These are phyloP conservation scores for Drosophila hydei DNA, from an alignment of 1,140 invertebrate genomes.

Conservation along the genomic window DNA sequence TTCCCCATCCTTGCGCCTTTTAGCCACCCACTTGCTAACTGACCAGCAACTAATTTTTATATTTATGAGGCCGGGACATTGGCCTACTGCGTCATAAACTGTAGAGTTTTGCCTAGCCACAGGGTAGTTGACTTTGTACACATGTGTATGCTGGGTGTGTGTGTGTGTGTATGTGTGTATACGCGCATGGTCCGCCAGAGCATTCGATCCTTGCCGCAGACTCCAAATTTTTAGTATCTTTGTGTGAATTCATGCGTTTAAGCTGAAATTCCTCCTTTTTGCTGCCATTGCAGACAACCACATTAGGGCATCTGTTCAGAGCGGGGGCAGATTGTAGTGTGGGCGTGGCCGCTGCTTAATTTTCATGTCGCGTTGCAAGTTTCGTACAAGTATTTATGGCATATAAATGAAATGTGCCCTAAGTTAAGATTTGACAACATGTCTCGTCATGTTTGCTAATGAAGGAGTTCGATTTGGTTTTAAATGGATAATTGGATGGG, in stretches of 20 bases:
- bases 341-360: constrained; percentile 49
- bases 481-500: constrained; percentile 65
- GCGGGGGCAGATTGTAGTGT: background rate
- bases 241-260: constrained; percentile 81
- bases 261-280: constrained; percentile 79
- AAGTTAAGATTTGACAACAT: constrained; percentile 27
- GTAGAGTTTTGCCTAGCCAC: constrained; percentile 59
- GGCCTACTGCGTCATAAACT: constrained; percentile 81
- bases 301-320: constrained; percentile 26
- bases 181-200: constrained; percentile 2
- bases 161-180: constrained; percentile 13
- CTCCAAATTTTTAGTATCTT: constrained; percentile 78
- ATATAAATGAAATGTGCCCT: constrained; percentile 77
- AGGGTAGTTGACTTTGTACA: constrained; percentile 35
- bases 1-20: background rate
- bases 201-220: constrained; percentile 66
- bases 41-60: constrained; percentile 82
- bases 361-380: constrained; percentile 79
- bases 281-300: constrained; percentile 56
- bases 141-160: constrained; percentile 34
- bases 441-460: constrained; percentile 71
- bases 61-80: constrained; percentile 71
- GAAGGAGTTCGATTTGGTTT: constrained; percentile 71
- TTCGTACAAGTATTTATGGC: constrained; percentile 75
- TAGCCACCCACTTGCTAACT: constrained; percentile 71